Base-by-base conservation (phyloP, 2,888 invertebrate genomes). In the Hyposoter dolosus region DNA sequence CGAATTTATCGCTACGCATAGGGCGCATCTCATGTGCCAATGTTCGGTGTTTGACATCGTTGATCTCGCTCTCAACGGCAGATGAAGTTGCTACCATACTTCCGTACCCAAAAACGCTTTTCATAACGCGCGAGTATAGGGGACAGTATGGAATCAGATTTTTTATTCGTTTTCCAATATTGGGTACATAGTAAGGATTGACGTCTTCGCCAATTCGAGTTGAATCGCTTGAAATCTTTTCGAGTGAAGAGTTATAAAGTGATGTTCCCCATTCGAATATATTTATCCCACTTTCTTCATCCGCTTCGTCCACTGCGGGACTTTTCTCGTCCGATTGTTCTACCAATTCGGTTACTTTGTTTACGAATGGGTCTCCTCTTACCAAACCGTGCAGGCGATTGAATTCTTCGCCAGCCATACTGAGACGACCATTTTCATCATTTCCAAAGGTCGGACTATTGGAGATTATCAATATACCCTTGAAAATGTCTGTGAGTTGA, bases 1-100 rank as follows among this genome's bases (percentile, higher is more conserved):
- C 28, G 63, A 87, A 86, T 82, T 86, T 87, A 40, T 87, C 86
- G 6, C 60, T 15, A 17, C 84, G 68, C 50, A 87, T 45, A 19
- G 82, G 76, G 35, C 65, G 74, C 15, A 53, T 53, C 2, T 45
- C 80, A 56, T 83, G 50, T 66, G 56, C 69, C 6, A 87, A 69
- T 19, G 72, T 50, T 6, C 86, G 83, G 75, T 85, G 50, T 19
- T 85, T 87, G 23, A 83, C n/a, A 19, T 85, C 85, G 32, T 85
- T 76, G 19, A 77, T 83, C 43, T 81, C 85, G 2, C 83, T 80
- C 69, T 87, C 83, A 40, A 87, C 78, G 15, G 83, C 82, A 10
- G 85, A 74, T 60, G 87, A 87, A 45, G 77, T 83, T 19, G 83
- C 50, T n/a, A 63, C 74, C n/a, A 40, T 45, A 3, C 47, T 63